Base-by-base conservation (phyloP, 2,888 invertebrate genomes). In the Orthosia incerta region DNA sequence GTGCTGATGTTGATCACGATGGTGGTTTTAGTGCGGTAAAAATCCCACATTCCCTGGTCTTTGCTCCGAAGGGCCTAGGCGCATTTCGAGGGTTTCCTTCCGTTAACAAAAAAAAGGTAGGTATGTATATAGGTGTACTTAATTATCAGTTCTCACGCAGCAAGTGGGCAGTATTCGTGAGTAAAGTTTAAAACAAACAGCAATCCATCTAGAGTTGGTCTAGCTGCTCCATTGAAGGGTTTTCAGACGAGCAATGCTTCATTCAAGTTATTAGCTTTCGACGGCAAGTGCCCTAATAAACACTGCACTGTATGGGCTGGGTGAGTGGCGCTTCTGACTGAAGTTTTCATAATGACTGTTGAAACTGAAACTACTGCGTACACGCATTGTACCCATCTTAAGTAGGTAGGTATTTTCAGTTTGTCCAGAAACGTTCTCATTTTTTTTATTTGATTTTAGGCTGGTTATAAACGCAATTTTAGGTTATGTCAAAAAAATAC, bases 221-320 rank as follows among this genome's bases (percentile, higher is more conserved):
- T 74, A 84, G 64, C 73, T 79, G 81, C 79, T 79, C 61, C 20
- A 82, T 69, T 88, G 79, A 82, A 82, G 83, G 80, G 68, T 75
- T 78, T 56, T 62, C 20, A 60, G 71, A 76, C 45, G n/a, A 76
- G 57, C 70, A 74, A 79, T 82, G 73, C 86, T 86, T 75, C 74
- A 86, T 73, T 86, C 74, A 20, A 85, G 86, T 81, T 76, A 83
- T 72, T 73, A 78, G 73, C 80, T 78, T 76, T 85, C 39, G 71
- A 86, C 68, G 45, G 75, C 55, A 57, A 86, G 86, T 84, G 69
- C 48, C 64, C 71, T 53, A 82, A 85, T 85, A 77, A 85, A 82
- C 72, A 85, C 68, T 76, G 45, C 63, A 69, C 57, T 63, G 15
- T 51, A 39, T 53, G 16, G 31, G 20, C 23, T 65, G 51, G 64